phyloP scores from a whole-genome alignment of 2,113 vertebrate genomes.

The Callorhinus ursinus region DNA sequence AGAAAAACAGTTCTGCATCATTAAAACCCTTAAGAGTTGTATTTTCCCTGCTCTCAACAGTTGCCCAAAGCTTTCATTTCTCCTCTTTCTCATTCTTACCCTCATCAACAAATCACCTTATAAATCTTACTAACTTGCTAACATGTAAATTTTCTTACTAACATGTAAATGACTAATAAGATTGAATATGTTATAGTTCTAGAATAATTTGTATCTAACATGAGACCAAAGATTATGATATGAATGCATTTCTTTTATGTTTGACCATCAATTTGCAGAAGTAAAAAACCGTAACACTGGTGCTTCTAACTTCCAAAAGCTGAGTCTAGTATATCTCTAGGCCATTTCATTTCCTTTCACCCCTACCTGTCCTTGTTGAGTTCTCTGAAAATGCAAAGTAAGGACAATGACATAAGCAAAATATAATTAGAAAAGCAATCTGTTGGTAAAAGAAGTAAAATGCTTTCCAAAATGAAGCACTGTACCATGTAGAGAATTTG shows the following conservation, averaged over 20 bases:
- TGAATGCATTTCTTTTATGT: neutral
- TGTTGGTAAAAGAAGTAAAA: conserved; percentile 74
- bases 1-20: neutral
- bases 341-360: conserved; percentile 44
- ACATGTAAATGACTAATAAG: neutral
- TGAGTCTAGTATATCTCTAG: conserved; percentile 13
- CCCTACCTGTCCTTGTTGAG: conserved; percentile 45
- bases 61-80: neutral
- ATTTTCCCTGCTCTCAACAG: neutral
- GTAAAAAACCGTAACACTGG: neutral
- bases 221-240: neutral
- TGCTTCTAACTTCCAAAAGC: neutral
- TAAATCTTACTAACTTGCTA: neutral
- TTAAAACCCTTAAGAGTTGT: neutral
- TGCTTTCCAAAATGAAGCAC: conserved; percentile 70
- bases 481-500: conserved; percentile 73
- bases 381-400: conserved; percentile 71
- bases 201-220: conserved; percentile 13
- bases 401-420: conserved; percentile 76
- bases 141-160: neutral
- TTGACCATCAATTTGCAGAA: neutral
- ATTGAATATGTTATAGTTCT: neutral
- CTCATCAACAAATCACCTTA: neutral
- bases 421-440: conserved; percentile 80
- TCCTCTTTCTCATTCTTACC: neutral